Percentiles rank a stretch among this genome's conserved stretches.
Conservation (phyloP, 1,140 invertebrate species). For the Hycleus cichorii region DNA sequence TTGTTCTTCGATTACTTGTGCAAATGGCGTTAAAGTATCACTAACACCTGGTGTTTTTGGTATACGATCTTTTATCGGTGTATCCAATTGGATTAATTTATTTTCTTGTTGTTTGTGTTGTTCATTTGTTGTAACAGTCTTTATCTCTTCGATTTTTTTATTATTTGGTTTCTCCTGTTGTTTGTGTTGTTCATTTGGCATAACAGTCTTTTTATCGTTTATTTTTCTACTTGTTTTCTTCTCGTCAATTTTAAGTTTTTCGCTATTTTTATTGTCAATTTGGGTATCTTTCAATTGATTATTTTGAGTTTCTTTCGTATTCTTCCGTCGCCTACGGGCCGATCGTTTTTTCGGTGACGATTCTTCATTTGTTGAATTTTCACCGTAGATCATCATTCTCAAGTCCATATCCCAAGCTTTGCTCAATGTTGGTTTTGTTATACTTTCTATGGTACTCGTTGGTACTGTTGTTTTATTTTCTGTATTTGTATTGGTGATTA, state of each 20-base stretch:
- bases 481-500: background rate
- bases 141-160: background rate
- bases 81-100: conserved; percentile 23
- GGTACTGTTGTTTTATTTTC: background rate
- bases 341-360: background rate
- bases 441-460: background rate
- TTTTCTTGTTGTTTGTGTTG: conserved; percentile 5
- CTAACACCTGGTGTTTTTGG: conserved; percentile 26
- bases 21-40: conserved; percentile 29
- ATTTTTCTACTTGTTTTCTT: conserved; percentile 9
- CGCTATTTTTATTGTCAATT: conserved; percentile 15
- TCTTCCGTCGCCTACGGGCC: background rate
- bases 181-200: background rate
- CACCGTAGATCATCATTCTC: background rate
- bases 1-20: conserved; percentile 33
- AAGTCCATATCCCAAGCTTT: conserved; percentile 10
- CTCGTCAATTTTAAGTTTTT: conserved; percentile 17
- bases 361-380: background rate
- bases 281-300: conserved; percentile 9
- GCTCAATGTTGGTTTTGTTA: conserved; percentile 3
- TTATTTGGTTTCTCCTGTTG: background rate
- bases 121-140: background rate
- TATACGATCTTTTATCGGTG: conserved; percentile 29
- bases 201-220: conserved; percentile 1
- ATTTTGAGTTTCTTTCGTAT: background rate